Base-by-base conservation (phyloP, 2,113 vertebrate genomes). In the Entomyzon cyanotis region DNA sequence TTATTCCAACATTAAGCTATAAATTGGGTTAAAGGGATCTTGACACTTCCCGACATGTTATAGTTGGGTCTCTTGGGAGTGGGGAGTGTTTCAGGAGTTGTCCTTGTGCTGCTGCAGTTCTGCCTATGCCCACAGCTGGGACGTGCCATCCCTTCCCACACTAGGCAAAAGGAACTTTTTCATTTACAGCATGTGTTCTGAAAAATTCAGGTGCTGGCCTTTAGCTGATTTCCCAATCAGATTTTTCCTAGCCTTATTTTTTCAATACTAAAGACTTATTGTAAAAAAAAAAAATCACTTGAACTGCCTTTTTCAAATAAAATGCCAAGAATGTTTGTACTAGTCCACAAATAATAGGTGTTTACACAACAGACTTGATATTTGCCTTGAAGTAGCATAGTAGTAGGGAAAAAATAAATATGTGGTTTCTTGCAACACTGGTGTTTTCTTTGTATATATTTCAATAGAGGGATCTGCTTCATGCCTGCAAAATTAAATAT, bases 311-410 rank as follows among this genome's bases (percentile, higher is more conserved):
- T 71, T 33, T 16, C 46, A 21, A 83, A 80, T 55, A 28, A 91
- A 91, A 89, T 49, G 41, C 63, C 49, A 46, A 16, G 64, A 47
- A 28, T 58, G 35, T 87, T 95, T 94, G 81, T 79, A 74, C 9
- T 87, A 71, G 67, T 64, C 89, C 89, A 78, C 76, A 94, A 81
- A 91, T 87, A 93, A 76, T 62, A 92, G 62, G 11, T 89, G 62
- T 94, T 95, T 94, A 75, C 50, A 84, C 55, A 94, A 85, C 39
- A 71, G 60, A 47, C 46, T 55, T 87, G 65, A 44, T 93, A 75
- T 81, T 95, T 94, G 83, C 77, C 52, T 82, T 78, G 42, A 94
- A 94, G 74, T 91, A 95, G 63, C 62, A 62, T 56, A 39, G 27
- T 70, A 28, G 46, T 44, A 37, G 80, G n/a, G 7, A 47, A 83